Conservation (phyloP, 2,797 vertebrate species). For the Octomys mimax region DNA sequence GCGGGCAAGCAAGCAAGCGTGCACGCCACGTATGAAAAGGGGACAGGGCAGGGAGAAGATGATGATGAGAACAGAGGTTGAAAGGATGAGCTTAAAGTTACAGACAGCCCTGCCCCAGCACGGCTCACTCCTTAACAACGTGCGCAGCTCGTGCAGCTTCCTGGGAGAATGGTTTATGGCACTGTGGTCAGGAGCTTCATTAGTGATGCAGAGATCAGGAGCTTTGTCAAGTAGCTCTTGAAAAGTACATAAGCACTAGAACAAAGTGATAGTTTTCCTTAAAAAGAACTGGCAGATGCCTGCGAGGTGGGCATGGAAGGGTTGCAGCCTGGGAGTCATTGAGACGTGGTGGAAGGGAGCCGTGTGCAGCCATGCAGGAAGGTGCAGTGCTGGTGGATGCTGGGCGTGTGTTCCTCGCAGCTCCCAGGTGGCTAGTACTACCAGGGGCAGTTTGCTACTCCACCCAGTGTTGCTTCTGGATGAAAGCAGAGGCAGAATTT, state of each 20-base stretch:
- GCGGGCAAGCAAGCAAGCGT: not conserved
- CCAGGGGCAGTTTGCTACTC: not conserved
- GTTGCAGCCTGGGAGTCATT: not conserved
- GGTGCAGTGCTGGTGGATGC: not conserved
- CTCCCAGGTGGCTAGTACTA: not conserved
- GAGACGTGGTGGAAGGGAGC: not conserved
- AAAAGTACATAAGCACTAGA: not conserved
- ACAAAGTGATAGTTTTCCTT: not conserved
- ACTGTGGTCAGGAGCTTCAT: not conserved
- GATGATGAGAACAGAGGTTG: not conserved
- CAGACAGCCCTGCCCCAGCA: not conserved
- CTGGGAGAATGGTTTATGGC: not conserved
- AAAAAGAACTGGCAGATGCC: not conserved
- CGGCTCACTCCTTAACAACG: conserved; percentile 34
- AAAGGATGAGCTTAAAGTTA: not conserved
- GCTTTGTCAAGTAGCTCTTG: not conserved
- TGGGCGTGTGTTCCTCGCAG: not conserved
- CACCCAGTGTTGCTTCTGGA: not conserved
- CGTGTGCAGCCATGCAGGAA: not conserved
- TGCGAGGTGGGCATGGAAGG: not conserved
- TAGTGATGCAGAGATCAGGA: not conserved
- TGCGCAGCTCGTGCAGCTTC: not conserved
- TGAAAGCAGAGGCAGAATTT: not conserved
- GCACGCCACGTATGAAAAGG: not conserved
- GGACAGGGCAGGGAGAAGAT: too few species aligned